Percentiles rank a stretch among this genome's conserved stretches.
phyloP scores from a whole-genome alignment of 2,797 vertebrate species.

The Erithacus rubecula region DNA sequence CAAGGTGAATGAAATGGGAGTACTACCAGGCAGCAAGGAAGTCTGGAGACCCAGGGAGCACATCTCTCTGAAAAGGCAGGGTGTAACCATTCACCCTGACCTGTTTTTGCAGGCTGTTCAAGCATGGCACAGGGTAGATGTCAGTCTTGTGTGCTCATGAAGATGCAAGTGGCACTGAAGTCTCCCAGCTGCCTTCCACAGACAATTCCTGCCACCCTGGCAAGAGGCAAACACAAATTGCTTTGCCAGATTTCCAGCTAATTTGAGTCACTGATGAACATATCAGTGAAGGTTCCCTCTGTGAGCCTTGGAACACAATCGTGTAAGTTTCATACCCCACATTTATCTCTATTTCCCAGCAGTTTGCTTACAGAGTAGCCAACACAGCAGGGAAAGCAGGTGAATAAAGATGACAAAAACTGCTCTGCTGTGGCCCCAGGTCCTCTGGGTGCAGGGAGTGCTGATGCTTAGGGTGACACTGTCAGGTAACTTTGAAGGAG shows the following conservation, averaged over 20 bases:
- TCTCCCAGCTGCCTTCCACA: background rate
- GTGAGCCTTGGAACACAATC: background rate
- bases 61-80: background rate
- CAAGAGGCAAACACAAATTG: background rate
- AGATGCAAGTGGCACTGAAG: background rate
- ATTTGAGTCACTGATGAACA: background rate
- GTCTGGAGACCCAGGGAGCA: rapidly evolving
- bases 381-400: background rate
- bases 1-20: background rate
- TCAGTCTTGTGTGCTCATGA: rapidly evolving
- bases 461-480: background rate
- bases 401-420: background rate
- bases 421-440: background rate
- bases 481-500: background rate
- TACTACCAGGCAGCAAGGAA: background rate
- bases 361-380: background rate
- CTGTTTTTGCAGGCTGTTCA: background rate
- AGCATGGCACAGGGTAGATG: background rate
- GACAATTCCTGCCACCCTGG: background rate
- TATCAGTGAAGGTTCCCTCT: background rate
- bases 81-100: background rate
- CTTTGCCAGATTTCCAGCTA: background rate
- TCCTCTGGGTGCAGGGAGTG: background rate
- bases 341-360: background rate
- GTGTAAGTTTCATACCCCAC: background rate